Base-by-base conservation (phyloP, 1,140 invertebrate species). In the Drosophila lacertosa region DNA sequence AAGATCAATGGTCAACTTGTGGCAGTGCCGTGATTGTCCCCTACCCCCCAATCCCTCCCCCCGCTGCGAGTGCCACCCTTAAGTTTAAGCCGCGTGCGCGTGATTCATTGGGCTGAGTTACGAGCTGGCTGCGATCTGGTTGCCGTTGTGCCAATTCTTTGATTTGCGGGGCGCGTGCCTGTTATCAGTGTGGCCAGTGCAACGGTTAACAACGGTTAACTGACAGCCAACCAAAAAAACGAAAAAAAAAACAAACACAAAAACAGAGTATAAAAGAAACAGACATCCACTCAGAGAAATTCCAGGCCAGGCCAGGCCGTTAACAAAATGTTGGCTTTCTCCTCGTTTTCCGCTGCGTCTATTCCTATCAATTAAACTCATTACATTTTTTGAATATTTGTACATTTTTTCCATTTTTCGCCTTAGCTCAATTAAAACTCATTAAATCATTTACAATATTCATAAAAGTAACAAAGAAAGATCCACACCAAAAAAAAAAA, bases 381-480 rank as follows among this genome's bases (percentile, higher is more conserved):
- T 84, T 84, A 89, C 33, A 65, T 57, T 32, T 62, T 51, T 57
- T 7, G 15, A 39, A 50, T 39, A 26, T 26, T 45, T 22, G 33
- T 37, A 59, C 4, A 40, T 55, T 69, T 63, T 47, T 68, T 42
- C 3, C n/a, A n/a, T 42, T 37, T 45, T 59, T 33, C 11, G 33
- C 33, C 26, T 40, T 48, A 42, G 51, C 80, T 84, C 82, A 88
- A 88, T 88, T 88, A 88, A 88, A 89, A 88, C 77, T 88, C 82
- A 88, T 88, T 88, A 88, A 88, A 88, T 71, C 78, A 78, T 83
- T 89, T 78, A 88, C 83, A 76, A 86, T 86, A 86, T 86, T 77
- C 82, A 86, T 88, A 86, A 82, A 82, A 86, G n/a, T 75, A 89
- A 89, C 74, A 89, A 26, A 29, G 26, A 29, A 29, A 29, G 26